Evolutionary conservation across 2,888 invertebrate genomes (phyloP).

Genomic region (Brachypterus glaber): DNA sequence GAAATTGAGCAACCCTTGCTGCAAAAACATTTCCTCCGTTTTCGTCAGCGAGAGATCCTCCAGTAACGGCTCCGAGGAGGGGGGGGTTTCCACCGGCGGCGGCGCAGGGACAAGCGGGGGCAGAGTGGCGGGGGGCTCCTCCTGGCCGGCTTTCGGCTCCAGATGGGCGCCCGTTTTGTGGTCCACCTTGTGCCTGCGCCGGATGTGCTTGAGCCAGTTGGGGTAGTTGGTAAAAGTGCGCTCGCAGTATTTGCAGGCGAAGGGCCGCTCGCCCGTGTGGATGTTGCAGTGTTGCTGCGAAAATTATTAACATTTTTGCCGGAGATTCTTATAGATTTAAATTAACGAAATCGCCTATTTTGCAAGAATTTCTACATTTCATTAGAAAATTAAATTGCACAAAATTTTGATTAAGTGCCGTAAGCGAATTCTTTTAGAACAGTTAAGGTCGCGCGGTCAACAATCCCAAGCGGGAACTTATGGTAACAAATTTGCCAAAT

Average conservation of each 20-base stretch:
- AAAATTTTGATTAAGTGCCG: no score
- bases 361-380: no score
- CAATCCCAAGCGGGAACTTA: no score
- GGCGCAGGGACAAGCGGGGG: not conserved
- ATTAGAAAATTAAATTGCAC: no score
- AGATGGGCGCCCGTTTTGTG: constrained; percentile 35
- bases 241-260: constrained; percentile 47
- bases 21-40: constrained; percentile 33
- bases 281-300: constrained; percentile 48
- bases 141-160: constrained; percentile 23
- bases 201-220: constrained; percentile 50
- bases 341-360: no score
- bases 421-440: no score
- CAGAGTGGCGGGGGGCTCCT: constrained; percentile 11
- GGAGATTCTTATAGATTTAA: no score
- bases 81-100: constrained; percentile 6
- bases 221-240: constrained; percentile 48
- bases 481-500: no score
- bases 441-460: no score
- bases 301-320: no score
- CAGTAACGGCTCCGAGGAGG: constrained; percentile 17
- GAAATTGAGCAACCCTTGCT: constrained; percentile 32
- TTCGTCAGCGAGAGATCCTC: constrained; percentile 30
- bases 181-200: constrained; percentile 45
- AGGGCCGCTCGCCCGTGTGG: constrained; percentile 48